These are phyloP conservation scores for Sisyra terminalis DNA, from an alignment of 2,888 invertebrate genomes.

Conservation along the genomic window DNA sequence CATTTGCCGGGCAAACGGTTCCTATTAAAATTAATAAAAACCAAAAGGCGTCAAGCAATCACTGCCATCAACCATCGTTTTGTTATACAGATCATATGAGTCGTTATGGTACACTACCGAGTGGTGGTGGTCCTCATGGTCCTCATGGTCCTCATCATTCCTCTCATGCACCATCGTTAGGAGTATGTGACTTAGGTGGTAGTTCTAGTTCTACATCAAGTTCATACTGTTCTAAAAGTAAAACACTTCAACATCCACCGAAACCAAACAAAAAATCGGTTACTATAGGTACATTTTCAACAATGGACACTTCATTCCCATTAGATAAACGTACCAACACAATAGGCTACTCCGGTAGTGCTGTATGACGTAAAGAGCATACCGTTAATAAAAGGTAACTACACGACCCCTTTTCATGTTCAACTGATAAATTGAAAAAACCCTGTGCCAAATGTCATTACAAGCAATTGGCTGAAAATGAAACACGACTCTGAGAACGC, in stretches of 20 bases:
- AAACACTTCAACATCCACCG: slow-evolving; percentile 25
- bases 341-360: slow-evolving; percentile 23
- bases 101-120: slow-evolving; percentile 25
- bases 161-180: slow-evolving; percentile 26
- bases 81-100: slow-evolving; percentile 15
- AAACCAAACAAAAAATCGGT: slow-evolving; percentile 23
- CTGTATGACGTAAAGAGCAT: slow-evolving; percentile 20
- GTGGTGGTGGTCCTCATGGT: slow-evolving; percentile 14
- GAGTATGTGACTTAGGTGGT: slow-evolving; percentile 24
- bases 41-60: slow-evolving; percentile 3
- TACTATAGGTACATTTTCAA: slow-evolving; percentile 26
- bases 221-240: slow-evolving; percentile 23
- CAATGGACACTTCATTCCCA: slow-evolving; percentile 21
- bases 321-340: slow-evolving; percentile 21
- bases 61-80: slow-evolving; percentile 10
- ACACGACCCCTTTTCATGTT: neutral
- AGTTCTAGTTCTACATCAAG: slow-evolving; percentile 24
- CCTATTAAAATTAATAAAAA: slow-evolving; percentile 27
- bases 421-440: slow-evolving; percentile 6
- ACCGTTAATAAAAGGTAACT: slow-evolving; percentile 7
- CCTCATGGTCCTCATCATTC: slow-evolving; percentile 14
- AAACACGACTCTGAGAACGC: slow-evolving; percentile 8
- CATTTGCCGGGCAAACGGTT: slow-evolving; percentile 27
- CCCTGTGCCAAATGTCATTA: slow-evolving; percentile 7
- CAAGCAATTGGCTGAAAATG: slow-evolving; percentile 7